These are phyloP conservation scores for Callinectes sapidus DNA, from an alignment of 2,888 invertebrate genomes.

Conservation along the genomic window DNA sequence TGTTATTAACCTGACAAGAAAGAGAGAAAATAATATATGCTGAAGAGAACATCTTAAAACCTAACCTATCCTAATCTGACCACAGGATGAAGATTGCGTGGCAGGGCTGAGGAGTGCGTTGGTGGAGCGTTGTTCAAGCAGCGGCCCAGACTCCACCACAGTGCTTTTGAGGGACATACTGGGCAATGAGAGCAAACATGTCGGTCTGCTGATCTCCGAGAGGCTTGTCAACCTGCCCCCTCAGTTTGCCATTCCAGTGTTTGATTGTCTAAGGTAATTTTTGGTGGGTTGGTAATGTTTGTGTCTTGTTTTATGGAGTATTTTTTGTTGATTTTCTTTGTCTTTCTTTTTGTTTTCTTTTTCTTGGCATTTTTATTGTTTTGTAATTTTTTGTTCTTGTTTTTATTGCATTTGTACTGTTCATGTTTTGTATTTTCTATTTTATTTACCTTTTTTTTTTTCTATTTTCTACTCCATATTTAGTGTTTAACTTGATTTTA, in stretches of 20 bases:
- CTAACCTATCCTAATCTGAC: too few relatives aligned
- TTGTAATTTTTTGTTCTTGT: too few relatives aligned
- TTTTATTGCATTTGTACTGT: too few relatives aligned
- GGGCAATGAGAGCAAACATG: slow-evolving; percentile 66
- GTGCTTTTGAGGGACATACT: slow-evolving; percentile 58
- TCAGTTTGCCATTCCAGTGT: slow-evolving; percentile 69
- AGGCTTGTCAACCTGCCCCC: slow-evolving; percentile 70
- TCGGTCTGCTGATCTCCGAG: slow-evolving; percentile 70
- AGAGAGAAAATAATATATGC: slow-evolving; percentile 67
- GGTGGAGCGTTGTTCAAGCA: slow-evolving; percentile 61
- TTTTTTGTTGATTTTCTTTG: not conserved
- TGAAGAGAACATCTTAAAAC: too few relatives aligned
- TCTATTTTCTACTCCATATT: too few relatives aligned
- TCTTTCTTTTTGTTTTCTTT: too few relatives aligned
- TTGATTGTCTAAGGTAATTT: slow-evolving; percentile 67
- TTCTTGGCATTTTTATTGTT: too few relatives aligned
- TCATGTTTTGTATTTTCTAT: too few relatives aligned
- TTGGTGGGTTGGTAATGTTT: not conserved
- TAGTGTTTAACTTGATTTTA: too few relatives aligned
- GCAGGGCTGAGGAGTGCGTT: slow-evolving; percentile 59
- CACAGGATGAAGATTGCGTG: slow-evolving; percentile 64
- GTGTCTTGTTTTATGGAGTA: not conserved
- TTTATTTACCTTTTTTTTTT: too few relatives aligned
- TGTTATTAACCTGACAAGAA: too few relatives aligned
- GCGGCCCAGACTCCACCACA: slow-evolving; percentile 60